Evolutionary conservation across 2,888 invertebrate genomes (phyloP).

Genomic region (Glaucopsyche alexis): DNA sequence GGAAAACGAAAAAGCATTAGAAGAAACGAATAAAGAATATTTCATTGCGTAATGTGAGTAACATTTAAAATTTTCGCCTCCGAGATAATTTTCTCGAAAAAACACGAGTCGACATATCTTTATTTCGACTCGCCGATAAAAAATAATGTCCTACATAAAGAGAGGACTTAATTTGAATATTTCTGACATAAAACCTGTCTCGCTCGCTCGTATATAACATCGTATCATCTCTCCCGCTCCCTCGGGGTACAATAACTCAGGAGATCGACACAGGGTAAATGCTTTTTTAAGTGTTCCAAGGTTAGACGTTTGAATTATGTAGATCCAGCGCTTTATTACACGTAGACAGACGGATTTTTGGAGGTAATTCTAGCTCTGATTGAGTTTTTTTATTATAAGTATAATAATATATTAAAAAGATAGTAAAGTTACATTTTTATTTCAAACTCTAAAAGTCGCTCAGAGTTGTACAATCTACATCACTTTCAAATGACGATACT

Average conservation of each 20-base stretch:
- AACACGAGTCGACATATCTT: slow-evolving; percentile 60
- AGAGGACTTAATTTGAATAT: slow-evolving; percentile 77
- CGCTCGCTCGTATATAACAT: slow-evolving; percentile 37
- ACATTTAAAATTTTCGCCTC: slow-evolving; percentile 33
- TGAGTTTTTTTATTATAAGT: neutral
- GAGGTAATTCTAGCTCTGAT: neutral
- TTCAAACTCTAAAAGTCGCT: neutral
- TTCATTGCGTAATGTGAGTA: slow-evolving; percentile 3
- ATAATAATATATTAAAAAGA: neutral
- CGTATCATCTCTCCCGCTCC: slow-evolving; percentile 48
- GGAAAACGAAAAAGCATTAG: neutral
- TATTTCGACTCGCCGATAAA: slow-evolving; percentile 72
- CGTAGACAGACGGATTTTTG: neutral
- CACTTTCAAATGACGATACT: neutral
- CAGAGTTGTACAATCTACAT: no score
- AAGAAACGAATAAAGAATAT: slow-evolving; percentile 16
- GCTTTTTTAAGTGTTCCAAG: slow-evolving; percentile 71
- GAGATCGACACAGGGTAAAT: slow-evolving; percentile 58
- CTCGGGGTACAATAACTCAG: slow-evolving; percentile 61
- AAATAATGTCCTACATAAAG: slow-evolving; percentile 76
- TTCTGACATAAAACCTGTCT: slow-evolving; percentile 53
- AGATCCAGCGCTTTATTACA: slow-evolving; percentile 25
- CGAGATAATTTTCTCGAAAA: slow-evolving; percentile 48
- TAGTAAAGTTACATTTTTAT: neutral
- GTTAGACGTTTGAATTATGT: slow-evolving; percentile 33